Conservation (phyloP, 2,797 vertebrate genomes). For the Girardinus metallicus region DNA sequence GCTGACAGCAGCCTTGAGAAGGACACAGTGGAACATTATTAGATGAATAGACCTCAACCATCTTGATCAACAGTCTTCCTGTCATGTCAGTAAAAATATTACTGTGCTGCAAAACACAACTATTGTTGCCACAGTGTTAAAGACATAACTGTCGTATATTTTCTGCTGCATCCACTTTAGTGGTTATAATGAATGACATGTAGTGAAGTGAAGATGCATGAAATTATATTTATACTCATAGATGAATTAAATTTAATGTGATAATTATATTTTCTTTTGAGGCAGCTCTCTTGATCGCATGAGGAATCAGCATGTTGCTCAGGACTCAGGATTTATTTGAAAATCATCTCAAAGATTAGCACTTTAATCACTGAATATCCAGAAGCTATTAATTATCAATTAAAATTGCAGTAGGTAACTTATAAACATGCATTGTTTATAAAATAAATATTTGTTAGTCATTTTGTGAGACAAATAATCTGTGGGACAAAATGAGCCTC, state of each 20-base stretch:
- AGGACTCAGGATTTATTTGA: background rate
- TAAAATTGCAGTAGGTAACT: too few species aligned
- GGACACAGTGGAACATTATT: background rate
- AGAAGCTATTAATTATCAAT: too few species aligned
- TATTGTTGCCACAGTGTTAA: background rate
- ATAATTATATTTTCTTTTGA: background rate
- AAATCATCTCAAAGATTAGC: background rate
- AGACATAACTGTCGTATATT: background rate
- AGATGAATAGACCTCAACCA: background rate
- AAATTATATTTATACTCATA: background rate
- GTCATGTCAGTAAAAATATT: background rate
- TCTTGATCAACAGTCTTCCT: background rate
- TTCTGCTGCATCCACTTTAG: background rate
- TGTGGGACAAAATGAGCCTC: too few species aligned
- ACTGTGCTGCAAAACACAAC: background rate
- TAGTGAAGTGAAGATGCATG: background rate
- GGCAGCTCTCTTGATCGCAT: background rate
- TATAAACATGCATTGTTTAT: too few species aligned
- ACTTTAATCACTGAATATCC: background rate
- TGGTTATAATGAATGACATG: background rate
- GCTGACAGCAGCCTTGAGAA: background rate
- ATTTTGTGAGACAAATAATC: too few species aligned
- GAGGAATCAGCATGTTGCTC: background rate
- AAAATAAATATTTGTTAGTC: too few species aligned
- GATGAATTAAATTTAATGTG: background rate